These are phyloP conservation scores for Mormyrops boulengeri DNA, from an alignment of 2,797 vertebrate genomes.

Conservation along the genomic window DNA sequence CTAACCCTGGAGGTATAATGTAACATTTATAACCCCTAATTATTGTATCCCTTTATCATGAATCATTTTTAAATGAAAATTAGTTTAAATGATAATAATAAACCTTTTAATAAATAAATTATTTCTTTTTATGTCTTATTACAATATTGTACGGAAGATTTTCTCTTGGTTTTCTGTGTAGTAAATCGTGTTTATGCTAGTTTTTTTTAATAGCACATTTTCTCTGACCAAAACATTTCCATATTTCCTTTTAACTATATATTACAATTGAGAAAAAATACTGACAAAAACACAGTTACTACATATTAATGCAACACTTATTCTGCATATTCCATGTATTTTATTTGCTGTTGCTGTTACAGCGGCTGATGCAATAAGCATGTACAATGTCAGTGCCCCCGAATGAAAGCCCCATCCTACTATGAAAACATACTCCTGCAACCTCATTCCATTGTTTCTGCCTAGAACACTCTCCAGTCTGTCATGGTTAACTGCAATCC, in stretches of 20 bases:
- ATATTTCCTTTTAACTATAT: background rate
- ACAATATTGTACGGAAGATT: background rate
- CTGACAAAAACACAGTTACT: background rate
- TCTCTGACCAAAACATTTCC: background rate
- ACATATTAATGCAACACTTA: background rate
- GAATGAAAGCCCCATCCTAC: slow-evolving; percentile 18
- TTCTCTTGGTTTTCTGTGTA: background rate
- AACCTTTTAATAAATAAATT: background rate
- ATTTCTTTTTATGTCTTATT: background rate
- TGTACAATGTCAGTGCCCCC: slow-evolving; percentile 52
- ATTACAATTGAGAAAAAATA: background rate
- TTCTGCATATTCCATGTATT: slow-evolving; percentile 52
- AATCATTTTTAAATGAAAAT: background rate
- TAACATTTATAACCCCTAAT: background rate
- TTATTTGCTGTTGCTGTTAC: slow-evolving; percentile 58
- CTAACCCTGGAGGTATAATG: background rate
- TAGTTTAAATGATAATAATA: background rate
- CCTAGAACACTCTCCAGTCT: background rate
- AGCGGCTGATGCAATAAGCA: slow-evolving; percentile 62
- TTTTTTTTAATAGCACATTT: background rate
- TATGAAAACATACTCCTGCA: background rate
- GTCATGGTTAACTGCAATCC: background rate
- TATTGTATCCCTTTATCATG: background rate
- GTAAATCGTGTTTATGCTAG: background rate
- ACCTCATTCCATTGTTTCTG: background rate